A percentile compares a stretch with the other conserved stretches of the same genome.
phyloP scores from a whole-genome alignment of 2,888 invertebrate species.

The Trichogramma dendrolimi region DNA sequence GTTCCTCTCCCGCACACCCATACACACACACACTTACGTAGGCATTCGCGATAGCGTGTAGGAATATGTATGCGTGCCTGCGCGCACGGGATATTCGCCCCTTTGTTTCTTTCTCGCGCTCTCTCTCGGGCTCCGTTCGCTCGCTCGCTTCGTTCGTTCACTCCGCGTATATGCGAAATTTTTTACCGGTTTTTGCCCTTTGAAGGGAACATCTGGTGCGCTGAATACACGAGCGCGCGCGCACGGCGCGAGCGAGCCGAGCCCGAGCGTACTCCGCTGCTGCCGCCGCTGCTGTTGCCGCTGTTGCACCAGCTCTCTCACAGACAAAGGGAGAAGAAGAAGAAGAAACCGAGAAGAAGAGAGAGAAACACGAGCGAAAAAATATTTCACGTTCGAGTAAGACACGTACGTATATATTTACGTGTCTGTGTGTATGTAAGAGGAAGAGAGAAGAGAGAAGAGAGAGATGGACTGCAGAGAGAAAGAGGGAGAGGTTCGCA shows the following conservation, averaged over 20 bases:
- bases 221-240: slow-evolving; percentile 16
- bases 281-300: no score
- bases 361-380: background rate
- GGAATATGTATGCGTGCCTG: background rate
- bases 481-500: background rate
- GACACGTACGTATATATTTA: background rate
- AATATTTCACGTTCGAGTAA: background rate
- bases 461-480: background rate
- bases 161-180: slow-evolving; percentile 5
- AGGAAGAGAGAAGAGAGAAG: slow-evolving; percentile 1
- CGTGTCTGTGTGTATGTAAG: background rate
- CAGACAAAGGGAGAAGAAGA: background rate
- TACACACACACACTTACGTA: background rate
- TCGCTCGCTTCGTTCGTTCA: slow-evolving; percentile 10
- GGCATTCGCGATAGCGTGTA: no score
- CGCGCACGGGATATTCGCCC: slow-evolving; percentile 13
- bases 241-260: background rate
- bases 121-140: background rate
- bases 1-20: background rate
- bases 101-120: slow-evolving; percentile 19
- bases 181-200: slow-evolving; percentile 26
- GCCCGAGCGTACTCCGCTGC: background rate
- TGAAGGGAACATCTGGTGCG: slow-evolving; percentile 24
- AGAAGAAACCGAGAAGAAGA: slow-evolving; percentile 5
- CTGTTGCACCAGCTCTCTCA: background rate